Evolutionary conservation across 2,113 vertebrate species (phyloP).

Genomic region (Tetrax tetrax): DNA sequence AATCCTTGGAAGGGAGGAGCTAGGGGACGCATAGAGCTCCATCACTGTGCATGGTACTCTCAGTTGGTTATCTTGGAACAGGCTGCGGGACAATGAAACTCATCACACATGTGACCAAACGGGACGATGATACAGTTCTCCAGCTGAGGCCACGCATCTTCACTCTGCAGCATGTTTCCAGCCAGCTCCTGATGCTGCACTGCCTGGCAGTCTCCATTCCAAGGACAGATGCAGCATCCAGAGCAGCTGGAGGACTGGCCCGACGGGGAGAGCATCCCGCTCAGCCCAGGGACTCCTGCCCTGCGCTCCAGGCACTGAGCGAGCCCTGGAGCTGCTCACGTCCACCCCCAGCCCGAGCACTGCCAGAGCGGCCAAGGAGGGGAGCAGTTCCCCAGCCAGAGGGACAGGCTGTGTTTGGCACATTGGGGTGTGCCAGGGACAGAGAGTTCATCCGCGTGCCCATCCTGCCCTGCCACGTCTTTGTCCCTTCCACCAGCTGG

Average conservation of each 20-base stretch:
- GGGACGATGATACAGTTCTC: not conserved
- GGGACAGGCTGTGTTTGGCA: not conserved
- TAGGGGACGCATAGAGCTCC: not conserved
- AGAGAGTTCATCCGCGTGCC: not conserved
- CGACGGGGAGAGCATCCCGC: fast-evolving
- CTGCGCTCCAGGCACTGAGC: fast-evolving
- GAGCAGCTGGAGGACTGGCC: not conserved
- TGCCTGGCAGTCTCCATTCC: not conserved
- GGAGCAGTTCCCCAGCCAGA: not conserved
- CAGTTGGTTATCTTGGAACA: not conserved
- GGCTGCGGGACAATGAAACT: not conserved
- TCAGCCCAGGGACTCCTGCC: not conserved
- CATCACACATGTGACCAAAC: not conserved
- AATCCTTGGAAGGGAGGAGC: not conserved
- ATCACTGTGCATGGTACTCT: not conserved
- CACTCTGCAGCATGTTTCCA: not conserved
- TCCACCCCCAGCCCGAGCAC: not conserved
- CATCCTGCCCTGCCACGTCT: not conserved
- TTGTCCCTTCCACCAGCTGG: not conserved
- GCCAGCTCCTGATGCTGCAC: not conserved
- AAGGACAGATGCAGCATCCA: not conserved
- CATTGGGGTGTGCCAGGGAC: not conserved
- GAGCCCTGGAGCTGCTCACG: not conserved
- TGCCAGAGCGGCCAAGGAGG: not conserved
- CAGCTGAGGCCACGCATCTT: not conserved